A percentile compares a stretch with the other conserved stretches of the same genome.
These are phyloP conservation scores for Hemiscyllium ocellatum DNA, from an alignment of 2,113 vertebrate species.

Conservation along the genomic window DNA sequence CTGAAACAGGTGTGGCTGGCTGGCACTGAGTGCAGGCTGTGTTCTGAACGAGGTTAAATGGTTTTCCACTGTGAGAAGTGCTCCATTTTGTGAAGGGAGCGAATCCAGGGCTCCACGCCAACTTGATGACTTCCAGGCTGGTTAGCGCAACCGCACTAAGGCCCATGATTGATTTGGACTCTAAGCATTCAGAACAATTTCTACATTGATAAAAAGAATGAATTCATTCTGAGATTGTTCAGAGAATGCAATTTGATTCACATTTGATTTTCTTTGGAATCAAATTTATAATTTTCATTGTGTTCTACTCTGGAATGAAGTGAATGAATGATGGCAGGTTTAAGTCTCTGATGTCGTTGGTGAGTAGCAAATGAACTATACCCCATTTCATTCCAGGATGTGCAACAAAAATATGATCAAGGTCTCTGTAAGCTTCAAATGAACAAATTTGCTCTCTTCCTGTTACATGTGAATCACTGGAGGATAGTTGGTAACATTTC, in stretches of 20 bases:
- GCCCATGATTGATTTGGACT: not conserved
- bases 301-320: not conserved
- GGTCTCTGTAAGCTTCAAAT: not conserved
- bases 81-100: too few species aligned
- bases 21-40: too few species aligned
- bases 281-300: not conserved
- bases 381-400: not conserved
- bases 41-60: too few species aligned
- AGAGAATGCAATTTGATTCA: not conserved
- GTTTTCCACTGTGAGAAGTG: too few species aligned
- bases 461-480: not conserved
- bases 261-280: not conserved
- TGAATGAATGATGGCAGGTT: conserved; percentile 33
- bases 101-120: too few species aligned
- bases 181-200: not conserved
- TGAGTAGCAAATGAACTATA: conserved; percentile 18
- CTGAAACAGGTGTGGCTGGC: too few species aligned
- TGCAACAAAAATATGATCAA: not conserved
- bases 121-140: too few species aligned
- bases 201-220: not conserved
- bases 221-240: not conserved
- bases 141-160: too few species aligned
- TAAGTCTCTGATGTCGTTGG: not conserved
- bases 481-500: not conserved
- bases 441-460: not conserved